phyloP scores from a whole-genome alignment of 2,888 invertebrate species.

The Meliscaeva auricollis region DNA sequence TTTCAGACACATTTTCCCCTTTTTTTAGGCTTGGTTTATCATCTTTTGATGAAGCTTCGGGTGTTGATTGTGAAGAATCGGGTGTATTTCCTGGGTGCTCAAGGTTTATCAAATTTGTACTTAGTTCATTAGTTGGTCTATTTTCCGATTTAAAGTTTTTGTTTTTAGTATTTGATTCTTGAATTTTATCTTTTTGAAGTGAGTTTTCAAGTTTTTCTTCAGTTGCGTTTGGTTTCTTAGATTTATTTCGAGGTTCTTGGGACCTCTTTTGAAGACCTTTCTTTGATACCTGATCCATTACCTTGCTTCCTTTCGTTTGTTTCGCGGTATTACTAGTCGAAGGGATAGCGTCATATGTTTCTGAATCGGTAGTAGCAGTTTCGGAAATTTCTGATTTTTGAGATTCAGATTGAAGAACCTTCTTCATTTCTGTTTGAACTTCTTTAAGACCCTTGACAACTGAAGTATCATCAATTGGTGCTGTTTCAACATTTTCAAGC shows the following conservation, averaged over 20 bases:
- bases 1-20: neutral
- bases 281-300: neutral
- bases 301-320: neutral
- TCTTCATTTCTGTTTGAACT: slow-evolving; percentile 22
- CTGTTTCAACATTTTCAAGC: neutral
- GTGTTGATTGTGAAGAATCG: too few species aligned
- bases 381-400: neutral
- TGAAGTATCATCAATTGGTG: neutral
- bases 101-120: too few species aligned
- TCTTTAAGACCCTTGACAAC: neutral
- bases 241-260: neutral
- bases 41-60: too few species aligned
- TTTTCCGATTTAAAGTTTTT: too few species aligned
- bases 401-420: neutral
- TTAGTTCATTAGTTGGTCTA: too few species aligned
- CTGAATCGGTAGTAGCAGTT: neutral
- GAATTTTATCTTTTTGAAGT: too few species aligned
- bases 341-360: neutral
- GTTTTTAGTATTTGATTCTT: too few species aligned
- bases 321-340: neutral
- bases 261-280: neutral
- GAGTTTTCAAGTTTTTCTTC: neutral
- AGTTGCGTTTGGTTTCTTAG: neutral
- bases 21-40: too few species aligned
- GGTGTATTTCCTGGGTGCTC: too few species aligned